phyloP scores from a whole-genome alignment of 2,888 invertebrate genomes.

The Volucella inflata region DNA sequence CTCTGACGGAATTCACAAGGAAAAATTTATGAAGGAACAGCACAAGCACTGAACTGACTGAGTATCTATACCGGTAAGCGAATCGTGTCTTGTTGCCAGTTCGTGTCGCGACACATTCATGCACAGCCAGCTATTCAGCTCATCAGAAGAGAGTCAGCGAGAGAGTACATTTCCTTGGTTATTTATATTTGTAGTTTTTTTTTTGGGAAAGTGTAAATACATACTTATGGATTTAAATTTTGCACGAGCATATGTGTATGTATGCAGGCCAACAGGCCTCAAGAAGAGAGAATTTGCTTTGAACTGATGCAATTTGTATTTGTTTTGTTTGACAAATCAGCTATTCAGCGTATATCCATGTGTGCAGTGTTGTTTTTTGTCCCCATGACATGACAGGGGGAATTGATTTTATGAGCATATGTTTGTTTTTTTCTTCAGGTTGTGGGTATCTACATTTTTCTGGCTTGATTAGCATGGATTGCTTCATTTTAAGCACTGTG shows the following conservation, averaged over 20 bases:
- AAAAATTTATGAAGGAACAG: background rate
- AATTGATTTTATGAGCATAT: no score
- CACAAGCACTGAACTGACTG: constrained; percentile 39
- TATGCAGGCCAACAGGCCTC: no score
- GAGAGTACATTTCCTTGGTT: constrained; percentile 8
- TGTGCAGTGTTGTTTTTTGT: background rate
- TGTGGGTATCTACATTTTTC: no score
- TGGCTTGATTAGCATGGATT: no score
- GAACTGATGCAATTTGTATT: background rate
- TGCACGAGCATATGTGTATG: no score
- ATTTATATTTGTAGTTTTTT: background rate
- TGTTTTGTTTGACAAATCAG: constrained; percentile 1
- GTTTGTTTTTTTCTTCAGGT: no score
- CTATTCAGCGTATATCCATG: constrained; percentile 40
- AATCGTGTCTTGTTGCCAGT: constrained; percentile 19
- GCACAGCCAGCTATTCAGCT: constrained; percentile 63
- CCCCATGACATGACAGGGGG: background rate
- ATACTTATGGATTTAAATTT: no score
- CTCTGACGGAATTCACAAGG: no score
- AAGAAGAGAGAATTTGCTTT: background rate
- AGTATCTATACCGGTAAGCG: constrained; percentile 23
- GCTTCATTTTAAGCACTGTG: no score
- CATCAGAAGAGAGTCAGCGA: constrained; percentile 40
- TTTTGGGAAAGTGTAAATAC: no score
- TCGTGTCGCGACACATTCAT: constrained; percentile 25